Base-by-base conservation (phyloP, 2,113 vertebrate genomes). In the Carassius auratus region DNA sequence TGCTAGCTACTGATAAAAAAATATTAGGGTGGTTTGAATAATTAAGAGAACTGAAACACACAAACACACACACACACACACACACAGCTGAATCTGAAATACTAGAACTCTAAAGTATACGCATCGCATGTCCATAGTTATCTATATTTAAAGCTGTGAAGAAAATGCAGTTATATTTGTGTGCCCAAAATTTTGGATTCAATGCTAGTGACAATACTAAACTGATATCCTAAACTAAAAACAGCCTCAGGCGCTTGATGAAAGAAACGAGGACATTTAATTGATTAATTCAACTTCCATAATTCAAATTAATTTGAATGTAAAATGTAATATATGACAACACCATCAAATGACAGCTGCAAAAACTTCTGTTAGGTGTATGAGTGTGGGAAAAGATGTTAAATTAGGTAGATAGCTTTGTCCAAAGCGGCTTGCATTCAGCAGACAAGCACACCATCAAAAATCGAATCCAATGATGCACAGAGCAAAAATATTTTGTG, bases 1-100 rank as follows among this genome's bases (percentile, higher is more conserved):
- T 68, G 69, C 9, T 73, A n/a, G 36, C 38, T 42, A 62, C 76
- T 42, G 17, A 79, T 61, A 42, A 36, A 78, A 78, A 23, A 50
- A 76, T 15, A 57, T 30, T 26, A 33, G 50, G 75, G 15, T 8
- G 55, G 26, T 30, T 36, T 4, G 8, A 77, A 57, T 6, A 36
- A 36, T 57, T 26, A 75, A 50, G 73, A 55, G 30, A 33, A 55
- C 7, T 2, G 12, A 78, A 57, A 38, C 36, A 71, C 3, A 38
- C 33, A 26, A 36, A 55, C 26, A 33, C 26, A 30, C 30, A 30
- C 66, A 21, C 69, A 8, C 69, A 42, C 38, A 21, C 50, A 33
- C 75, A 1, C 38, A 77, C 3, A 38, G 52, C 48, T 33, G 23
- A 57, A 36, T 8, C 26, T 33, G 15, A 61, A 61, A 78, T 57